Conservation (phyloP, 2,888 invertebrate species). For the Lepidocyrtoides sp. region DNA sequence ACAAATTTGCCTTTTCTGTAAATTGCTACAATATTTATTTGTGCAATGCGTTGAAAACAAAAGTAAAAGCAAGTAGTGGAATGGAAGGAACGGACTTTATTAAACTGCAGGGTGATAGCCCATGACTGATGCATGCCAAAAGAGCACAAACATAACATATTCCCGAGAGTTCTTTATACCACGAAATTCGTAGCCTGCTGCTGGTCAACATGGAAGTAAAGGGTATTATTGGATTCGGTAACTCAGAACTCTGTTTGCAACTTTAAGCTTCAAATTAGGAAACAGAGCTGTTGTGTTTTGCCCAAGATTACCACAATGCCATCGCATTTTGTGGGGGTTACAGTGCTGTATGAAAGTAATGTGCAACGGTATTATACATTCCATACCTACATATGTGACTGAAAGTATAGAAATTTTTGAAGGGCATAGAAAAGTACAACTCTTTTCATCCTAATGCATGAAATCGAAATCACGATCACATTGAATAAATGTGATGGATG, state of each 20-base stretch:
- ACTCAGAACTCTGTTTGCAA: not conserved
- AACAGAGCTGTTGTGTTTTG: not conserved
- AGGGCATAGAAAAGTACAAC: not conserved
- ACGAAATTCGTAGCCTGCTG: no score
- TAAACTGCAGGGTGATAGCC: not conserved
- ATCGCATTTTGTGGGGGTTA: no score
- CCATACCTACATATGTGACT: not conserved
- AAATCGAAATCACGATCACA: not conserved
- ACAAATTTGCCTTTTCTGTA: not conserved
- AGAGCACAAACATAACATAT: not conserved
- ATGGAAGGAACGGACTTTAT: not conserved
- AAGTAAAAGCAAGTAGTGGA: not conserved
- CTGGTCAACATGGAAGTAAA: no score
- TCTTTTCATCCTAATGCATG: not conserved
- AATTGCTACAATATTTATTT: not conserved
- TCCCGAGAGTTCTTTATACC: no score
- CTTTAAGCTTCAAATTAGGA: slow-evolving; percentile 1
- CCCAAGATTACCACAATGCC: not conserved
- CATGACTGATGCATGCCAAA: not conserved
- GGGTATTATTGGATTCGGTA: not conserved
- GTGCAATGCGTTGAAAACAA: not conserved
- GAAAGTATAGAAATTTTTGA: slow-evolving; percentile 14
- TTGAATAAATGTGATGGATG: not conserved
- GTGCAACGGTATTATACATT: no score
- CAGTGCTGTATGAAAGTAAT: no score